A percentile compares a stretch with the other conserved stretches of the same genome.
Evolutionary conservation across 2,797 vertebrate genomes (phyloP).

Genomic region (Lophotriccus pileatus): DNA sequence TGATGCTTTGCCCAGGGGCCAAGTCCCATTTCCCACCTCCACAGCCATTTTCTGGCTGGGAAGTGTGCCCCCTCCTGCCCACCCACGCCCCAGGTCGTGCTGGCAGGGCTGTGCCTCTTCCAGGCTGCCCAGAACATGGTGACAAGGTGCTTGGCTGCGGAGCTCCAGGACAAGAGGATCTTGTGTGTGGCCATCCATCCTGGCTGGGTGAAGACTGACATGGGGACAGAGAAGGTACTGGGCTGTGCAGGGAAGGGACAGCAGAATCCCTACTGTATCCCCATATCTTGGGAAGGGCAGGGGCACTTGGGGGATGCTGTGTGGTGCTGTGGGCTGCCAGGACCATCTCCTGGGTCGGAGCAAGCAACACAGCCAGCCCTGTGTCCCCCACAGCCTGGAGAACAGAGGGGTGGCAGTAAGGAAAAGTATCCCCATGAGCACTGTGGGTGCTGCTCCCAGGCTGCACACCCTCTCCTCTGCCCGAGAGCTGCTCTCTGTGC

Average conservation of each 20-base stretch:
- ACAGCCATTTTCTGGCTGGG: background rate
- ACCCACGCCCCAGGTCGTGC: accelerated
- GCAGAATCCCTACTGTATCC: background rate
- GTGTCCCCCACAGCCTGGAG: background rate
- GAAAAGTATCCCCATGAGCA: background rate
- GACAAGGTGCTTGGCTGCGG: background rate
- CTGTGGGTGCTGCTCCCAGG: background rate
- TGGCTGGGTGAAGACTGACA: slow-evolving; percentile 61
- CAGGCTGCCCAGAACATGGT: slow-evolving; percentile 63
- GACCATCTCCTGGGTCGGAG: background rate
- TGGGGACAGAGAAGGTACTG: slow-evolving; percentile 48
- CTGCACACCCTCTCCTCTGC: background rate
- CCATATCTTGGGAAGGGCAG: background rate
- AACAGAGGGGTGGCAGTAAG: background rate
- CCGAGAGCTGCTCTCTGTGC: background rate
- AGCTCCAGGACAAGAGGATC: slow-evolving; percentile 34
- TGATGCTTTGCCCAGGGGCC: background rate
- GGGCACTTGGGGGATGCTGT: background rate
- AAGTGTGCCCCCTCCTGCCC: background rate
- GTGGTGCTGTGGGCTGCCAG: background rate
- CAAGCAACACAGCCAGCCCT: background rate
- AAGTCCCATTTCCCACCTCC: background rate
- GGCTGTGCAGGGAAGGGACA: background rate
- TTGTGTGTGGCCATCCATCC: slow-evolving; percentile 35
- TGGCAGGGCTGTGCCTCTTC: background rate